Evolutionary conservation across 2,797 vertebrate genomes (phyloP), one percentile per base, ranked within the genome.

Genomic region (Ficedula albicollis): DNA sequence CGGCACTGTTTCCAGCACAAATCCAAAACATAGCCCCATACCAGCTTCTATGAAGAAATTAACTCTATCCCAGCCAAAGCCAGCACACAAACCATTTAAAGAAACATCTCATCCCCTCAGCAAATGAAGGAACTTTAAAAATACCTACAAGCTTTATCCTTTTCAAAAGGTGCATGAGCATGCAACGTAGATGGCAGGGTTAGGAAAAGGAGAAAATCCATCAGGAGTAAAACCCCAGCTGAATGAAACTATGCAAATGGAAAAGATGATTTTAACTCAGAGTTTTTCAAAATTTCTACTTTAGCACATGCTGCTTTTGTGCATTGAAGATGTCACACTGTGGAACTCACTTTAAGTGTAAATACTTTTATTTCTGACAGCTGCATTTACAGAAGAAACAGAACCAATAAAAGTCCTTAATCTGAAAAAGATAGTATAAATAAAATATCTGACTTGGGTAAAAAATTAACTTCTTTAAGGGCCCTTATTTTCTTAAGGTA

Each of bases 61-160:
- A 34, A 34, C 32, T 34, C 36, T 32, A 44, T 43, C 39, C 15
- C 12, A 51, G 15, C 38, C 38, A 51, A 66, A 66, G 32, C 5
- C 12, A 43, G 12, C 36, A 22, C 12, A 67, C 7, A 63, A 43
- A 59, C 6, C 6, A 32, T 67, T 59, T 67, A 16, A 67, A 43
- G 70, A 58, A 27, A 6, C 15, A 43, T 8, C 0, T 0, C 26
- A 19, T 59, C 43, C 15, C 38, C 44, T 59, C 52, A 59, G 44
- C 22, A 51, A 66, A 21, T 18, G 15, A 66, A 75, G 18, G 14
- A 75, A 51, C 6, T 49, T 58, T 58, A 32, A 56, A 56, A 49
- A 41, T 32, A 29, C 30, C 11, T 36, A 29, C 43, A 66, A 75
- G 32, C 3, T 59, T 67, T 67, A 38, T 36, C 10, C 12, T 58